Conservation (phyloP, 2,797 vertebrate species). For the Pipistrellus nathusii region DNA sequence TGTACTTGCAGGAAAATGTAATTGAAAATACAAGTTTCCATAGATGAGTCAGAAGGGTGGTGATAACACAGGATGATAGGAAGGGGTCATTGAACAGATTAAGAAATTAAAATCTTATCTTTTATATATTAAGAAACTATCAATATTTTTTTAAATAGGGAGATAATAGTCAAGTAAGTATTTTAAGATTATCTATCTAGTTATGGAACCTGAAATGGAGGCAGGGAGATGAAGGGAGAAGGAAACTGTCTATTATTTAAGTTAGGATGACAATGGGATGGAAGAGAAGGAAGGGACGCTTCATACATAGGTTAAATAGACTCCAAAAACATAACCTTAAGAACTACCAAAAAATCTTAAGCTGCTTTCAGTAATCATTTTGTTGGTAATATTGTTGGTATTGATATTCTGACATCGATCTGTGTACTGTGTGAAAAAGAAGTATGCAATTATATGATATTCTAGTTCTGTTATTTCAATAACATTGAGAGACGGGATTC, state of each 20-base stretch:
- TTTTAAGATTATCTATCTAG: neutral
- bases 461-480: neutral
- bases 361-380: neutral
- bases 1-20: neutral
- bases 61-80: neutral
- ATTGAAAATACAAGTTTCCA: neutral
- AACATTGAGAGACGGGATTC: neutral
- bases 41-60: neutral
- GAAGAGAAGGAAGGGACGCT: neutral
- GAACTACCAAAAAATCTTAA: neutral
- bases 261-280: neutral
- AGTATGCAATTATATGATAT: neutral
- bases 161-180: neutral
- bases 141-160: neutral
- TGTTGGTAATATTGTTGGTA: neutral
- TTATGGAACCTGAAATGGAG: neutral
- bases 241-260: neutral
- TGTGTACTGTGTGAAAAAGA: neutral
- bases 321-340: neutral
- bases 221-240: neutral
- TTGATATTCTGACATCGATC: neutral
- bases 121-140: slow-evolving; percentile 6
- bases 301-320: neutral
- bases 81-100: neutral
- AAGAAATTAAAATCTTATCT: slow-evolving; percentile 15